Percentiles rank a stretch among this genome's conserved stretches.
These are phyloP conservation scores for Sepioteuthis lessoniana DNA, from an alignment of 2,888 invertebrate genomes.

Conservation along the genomic window DNA sequence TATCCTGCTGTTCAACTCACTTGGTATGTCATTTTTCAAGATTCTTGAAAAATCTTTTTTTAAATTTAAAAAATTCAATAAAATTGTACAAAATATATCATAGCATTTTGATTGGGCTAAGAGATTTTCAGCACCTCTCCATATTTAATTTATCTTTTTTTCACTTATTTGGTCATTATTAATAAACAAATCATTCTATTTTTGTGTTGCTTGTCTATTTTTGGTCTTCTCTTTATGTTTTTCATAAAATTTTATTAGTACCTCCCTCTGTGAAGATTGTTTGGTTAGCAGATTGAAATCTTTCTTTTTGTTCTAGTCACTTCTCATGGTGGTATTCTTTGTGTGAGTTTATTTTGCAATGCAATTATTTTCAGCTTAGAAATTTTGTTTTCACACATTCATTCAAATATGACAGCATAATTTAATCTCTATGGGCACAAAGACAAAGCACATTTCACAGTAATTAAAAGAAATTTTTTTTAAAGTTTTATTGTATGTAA, in stretches of 20 bases:
- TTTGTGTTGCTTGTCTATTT: not conserved
- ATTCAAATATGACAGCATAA: not conserved
- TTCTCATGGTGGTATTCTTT: not conserved
- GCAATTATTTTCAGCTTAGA: constrained; percentile 8
- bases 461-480: not conserved
- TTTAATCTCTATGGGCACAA: constrained; percentile 33
- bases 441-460: not conserved
- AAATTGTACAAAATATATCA: too few relatives aligned
- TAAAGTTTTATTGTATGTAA: not conserved
- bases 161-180: not conserved
- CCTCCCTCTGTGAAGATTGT: not conserved
- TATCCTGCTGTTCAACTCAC: too few relatives aligned
- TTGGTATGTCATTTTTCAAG: too few relatives aligned
- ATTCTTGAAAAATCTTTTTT: too few relatives aligned
- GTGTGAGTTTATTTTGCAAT: not conserved
- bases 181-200: not conserved
- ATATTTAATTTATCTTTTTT: not conserved
- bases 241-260: not conserved
- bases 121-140: too few relatives aligned
- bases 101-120: too few relatives aligned
- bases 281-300: not conserved
- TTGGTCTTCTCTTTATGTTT: not conserved
- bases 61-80: too few relatives aligned
- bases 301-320: not conserved
- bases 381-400: not conserved